Base-by-base conservation (phyloP, 2,888 invertebrate genomes). In the Drosophila tripunctata region DNA sequence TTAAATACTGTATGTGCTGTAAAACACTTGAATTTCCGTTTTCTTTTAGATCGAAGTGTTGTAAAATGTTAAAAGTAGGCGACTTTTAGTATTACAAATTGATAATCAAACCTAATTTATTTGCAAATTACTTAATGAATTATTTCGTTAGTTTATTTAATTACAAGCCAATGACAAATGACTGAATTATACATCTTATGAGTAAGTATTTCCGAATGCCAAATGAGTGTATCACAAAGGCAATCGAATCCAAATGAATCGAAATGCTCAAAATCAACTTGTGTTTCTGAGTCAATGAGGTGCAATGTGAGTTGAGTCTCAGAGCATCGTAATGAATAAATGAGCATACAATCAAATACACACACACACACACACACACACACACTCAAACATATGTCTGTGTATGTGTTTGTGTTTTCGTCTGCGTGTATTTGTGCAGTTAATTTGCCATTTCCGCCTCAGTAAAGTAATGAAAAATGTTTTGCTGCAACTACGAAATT, bases 391-490 rank as follows among this genome's bases (percentile, higher is more conserved):
- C 21, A 7, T 21, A 43, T 21, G 27, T 36, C 35, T 36, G 41
- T 41, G 8, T 51, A 47, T 48, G 21, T 54, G 33, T 52, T n/a
- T 38, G 31, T 44, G 43, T 35, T 17, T 45, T 4, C 21, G 36
- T 48, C 24, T 27, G 62, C 54, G 58, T 71, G 74, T 79, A 78
- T 87, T 87, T 87, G 79, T 77, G 80, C 82, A 80, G 82, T 87
- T 87, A 87, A 88, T 87, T 87, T 86, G 87, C 78, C 84, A 86
- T 84, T 87, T 87, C 87, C 87, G 87, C 82, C 76, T 73, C 58
- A 86, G 78, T 77, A 74, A 80, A 88, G 75, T 76, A 80, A 87
- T 81, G 84, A 81, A 81, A 84, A 86, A 72, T 75, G 64, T 67
- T 69, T 62, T 70, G 65, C 63, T 61, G 47, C 60, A 43, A 65